Conservation (phyloP, 1,140 invertebrate genomes). For the Nasonia vitripennis region DNA sequence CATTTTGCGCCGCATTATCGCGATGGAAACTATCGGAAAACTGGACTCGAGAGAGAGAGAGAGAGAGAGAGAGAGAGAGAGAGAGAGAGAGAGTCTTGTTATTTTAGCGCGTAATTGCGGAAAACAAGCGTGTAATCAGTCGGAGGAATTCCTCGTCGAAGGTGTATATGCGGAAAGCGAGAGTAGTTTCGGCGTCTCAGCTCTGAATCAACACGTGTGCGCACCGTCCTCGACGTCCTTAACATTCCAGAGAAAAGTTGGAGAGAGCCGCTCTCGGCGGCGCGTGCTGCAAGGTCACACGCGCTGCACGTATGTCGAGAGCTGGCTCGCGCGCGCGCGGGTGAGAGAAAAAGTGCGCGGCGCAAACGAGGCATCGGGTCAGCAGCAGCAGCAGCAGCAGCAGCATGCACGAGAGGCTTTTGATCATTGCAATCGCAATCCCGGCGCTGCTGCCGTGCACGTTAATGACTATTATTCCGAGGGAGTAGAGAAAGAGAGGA, state of each 20-base stretch:
- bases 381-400: neutral
- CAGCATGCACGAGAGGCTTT: neutral
- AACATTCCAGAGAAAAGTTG: conserved; percentile 33
- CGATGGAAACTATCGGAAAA: neutral
- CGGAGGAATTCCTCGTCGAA: neutral
- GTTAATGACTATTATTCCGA: conserved; percentile 32
- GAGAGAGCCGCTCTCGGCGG: neutral
- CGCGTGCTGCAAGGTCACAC: neutral
- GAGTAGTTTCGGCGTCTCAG: conserved; percentile 1
- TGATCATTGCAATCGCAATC: conserved; percentile 22
- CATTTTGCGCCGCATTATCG: neutral
- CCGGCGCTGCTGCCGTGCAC: neutral
- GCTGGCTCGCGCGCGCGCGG: neutral
- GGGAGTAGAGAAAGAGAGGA: neutral
- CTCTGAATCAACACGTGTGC: conserved; percentile 5
- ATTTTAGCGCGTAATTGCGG: neutral
- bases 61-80: no score
- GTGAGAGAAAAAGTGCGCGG: conserved; percentile 7
- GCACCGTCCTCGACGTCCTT: neutral
- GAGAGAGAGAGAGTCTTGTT: neutral
- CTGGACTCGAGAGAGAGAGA: neutral
- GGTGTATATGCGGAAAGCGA: neutral
- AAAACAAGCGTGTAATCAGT: neutral
- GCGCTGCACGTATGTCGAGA: neutral
- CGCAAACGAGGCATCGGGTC: conserved; percentile 10